Evolutionary conservation across 2,797 vertebrate genomes (phyloP), one percentile per base, ranked within the genome.

Genomic region (Neosilurus hyrtlii): DNA sequence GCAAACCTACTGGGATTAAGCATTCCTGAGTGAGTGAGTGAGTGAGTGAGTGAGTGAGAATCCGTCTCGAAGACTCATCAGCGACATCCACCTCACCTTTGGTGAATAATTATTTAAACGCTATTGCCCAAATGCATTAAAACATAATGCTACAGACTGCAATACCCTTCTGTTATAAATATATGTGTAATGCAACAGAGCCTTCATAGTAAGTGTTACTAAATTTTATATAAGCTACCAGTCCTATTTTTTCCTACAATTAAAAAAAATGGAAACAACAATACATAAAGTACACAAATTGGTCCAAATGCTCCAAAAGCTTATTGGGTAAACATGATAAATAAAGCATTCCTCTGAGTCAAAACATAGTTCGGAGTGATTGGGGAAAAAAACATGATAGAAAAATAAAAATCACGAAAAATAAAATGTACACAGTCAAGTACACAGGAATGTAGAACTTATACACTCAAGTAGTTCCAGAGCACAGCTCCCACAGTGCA

Each of bases 241-340:
- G 37, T 49, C 35, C 57, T 77, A 26, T 16, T 37, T 63, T 78
- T 11, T 26, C 22, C 59, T 54, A 20, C 2, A 30, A 15, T 15
- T n/a, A 2, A 18, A 30, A 74, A 20, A 30, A 56, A 73, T 3
- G 20, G 8, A 5, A 54, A 51, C 0, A 24, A 51, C n/a, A n/a
- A 49, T 43, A 20, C 14, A 71, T 16, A 62, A 12, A 49, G 14
- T 35, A 77, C 35, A 62, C 4, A 63, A 51, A 18, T 18, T 26
- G 61, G 76, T 65, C 76, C 43, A 7, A 78, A 24, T 65, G 61
- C 37, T 20, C 37, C 9, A 14, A 51, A 63, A 65, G 59, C 83
- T 49, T 30, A 87, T 80, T 22, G 72, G 20, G 73, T 62, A 81
- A 89, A 86, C 77, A 81, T 78, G 2, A 83, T 65, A 12, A 49